Conservation (phyloP, 1,140 invertebrate species). For the Nixonia krombeini region DNA sequence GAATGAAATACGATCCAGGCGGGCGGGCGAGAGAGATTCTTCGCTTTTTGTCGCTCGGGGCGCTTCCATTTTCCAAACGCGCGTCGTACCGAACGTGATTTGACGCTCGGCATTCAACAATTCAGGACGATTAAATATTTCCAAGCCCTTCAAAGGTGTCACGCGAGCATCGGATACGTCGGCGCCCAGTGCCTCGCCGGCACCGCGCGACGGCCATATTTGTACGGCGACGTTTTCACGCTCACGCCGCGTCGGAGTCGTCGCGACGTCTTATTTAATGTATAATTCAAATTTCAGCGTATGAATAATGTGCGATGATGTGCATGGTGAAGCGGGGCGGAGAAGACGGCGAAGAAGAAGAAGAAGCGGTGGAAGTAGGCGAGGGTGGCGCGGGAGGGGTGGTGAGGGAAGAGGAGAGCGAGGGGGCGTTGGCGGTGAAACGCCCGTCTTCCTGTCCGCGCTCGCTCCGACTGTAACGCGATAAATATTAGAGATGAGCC, state of each 20-base stretch:
- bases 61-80: no score
- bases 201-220: neutral
- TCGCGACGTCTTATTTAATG: slow-evolving; percentile 61
- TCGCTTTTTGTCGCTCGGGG: neutral
- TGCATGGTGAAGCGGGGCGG: slow-evolving; percentile 15
- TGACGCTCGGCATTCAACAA: neutral
- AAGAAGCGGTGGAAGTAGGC: no score
- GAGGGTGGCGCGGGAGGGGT: slow-evolving; percentile 9
- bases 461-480: slow-evolving; percentile 47
- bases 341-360: no score
- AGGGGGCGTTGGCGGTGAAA: slow-evolving; percentile 30
- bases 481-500: slow-evolving; percentile 61
- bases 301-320: slow-evolving; percentile 65
- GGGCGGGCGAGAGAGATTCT: neutral
- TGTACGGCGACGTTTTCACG: slow-evolving; percentile 4
- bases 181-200: neutral
- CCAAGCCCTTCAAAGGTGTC: neutral
- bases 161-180: neutral
- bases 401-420: slow-evolving; percentile 13
- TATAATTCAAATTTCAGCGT: slow-evolving; percentile 63
- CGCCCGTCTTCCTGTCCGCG: neutral
- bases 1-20: no score
- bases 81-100: neutral
- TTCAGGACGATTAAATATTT: slow-evolving; percentile 9
- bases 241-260: slow-evolving; percentile 15